Conservation (phyloP, 2,888 invertebrate genomes). For the Lepidocyrtoides sp. region DNA sequence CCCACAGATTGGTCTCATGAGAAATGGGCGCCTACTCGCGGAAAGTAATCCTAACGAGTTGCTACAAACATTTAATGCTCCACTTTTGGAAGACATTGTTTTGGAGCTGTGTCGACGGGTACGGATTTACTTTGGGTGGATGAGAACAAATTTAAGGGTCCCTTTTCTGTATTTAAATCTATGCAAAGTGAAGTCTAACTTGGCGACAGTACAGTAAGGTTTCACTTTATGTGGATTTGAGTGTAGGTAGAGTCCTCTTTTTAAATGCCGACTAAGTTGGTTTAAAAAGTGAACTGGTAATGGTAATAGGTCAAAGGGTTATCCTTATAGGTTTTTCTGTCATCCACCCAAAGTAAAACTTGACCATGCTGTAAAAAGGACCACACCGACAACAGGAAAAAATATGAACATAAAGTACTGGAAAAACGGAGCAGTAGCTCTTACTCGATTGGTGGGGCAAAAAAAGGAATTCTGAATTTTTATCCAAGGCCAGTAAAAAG, state of each 20-base stretch:
- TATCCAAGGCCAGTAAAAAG: background rate
- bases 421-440: conserved; percentile 4
- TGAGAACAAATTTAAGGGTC: no score
- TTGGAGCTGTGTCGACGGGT: conserved; percentile 78
- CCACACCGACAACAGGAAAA: background rate
- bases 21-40: conserved; percentile 78
- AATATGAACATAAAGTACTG: background rate
- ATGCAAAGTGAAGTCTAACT: no score
- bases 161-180: no score
- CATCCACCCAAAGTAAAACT: no score
- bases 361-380: conserved; percentile 79
- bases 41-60: conserved; percentile 77
- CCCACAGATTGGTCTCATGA: conserved; percentile 82
- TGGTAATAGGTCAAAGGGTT: no score
- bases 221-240: no score
- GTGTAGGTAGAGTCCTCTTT: no score
- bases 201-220: no score
- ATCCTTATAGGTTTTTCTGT: no score
- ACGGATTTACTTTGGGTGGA: no score
- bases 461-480: background rate
- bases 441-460: background rate
- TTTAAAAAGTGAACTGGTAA: no score
- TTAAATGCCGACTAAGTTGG: no score
- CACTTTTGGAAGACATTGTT: conserved; percentile 78
- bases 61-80: conserved; percentile 56